Evolutionary conservation across 1,140 invertebrate genomes (phyloP), one percentile per base, ranked within the genome.

Genomic region (Araneus ventricosus): DNA sequence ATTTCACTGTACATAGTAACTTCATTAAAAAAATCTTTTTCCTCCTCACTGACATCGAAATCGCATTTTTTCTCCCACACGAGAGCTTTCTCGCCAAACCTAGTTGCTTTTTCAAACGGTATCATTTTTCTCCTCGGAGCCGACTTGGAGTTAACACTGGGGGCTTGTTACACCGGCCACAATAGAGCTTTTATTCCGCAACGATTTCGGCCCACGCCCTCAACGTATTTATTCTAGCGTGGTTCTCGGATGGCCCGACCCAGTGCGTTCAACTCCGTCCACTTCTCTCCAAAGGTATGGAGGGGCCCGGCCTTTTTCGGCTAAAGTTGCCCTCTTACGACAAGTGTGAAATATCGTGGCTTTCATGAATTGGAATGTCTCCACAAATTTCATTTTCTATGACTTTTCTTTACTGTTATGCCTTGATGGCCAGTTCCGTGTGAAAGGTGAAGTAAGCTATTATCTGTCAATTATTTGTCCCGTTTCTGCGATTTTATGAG

Each of bases 111-210:
- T 24, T 10, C 30, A 34, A 5, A 59, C 6, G 27, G 52, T 59
- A 86, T 86, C 57, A 59, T 61, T 86, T 86, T 86, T 61, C 57
- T 1, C 30, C 10, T 7, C 34, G 30, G 24, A 67, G 61, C 20
- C 24, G 34, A 34, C 17, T n/a, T 5, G 10, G 30, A 79, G 45
- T 34, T 79, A 89, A 89, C 37, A 89, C 70, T 79, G 27, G 70
- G 39, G 70, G 39, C 67, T 41, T 57, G 67, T 89, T 89, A 70
- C 61, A 24, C 6, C 34, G 14, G 8, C 45, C 34, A 89, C 88
- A 89, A 89, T 79, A 57, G 63, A 45, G 39, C 88, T 89, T 89
- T 89, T 89, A 89, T 89, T 89, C 88, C 17, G 27, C 34, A 34
- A 52, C 86, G 52, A 24, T 70, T 88, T 88, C 37, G 27, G 34